A percentile compares a stretch with the other conserved stretches of the same genome.
These are phyloP conservation scores for Phthorimaea operculella DNA, from an alignment of 1,140 invertebrate species.

Conservation along the genomic window DNA sequence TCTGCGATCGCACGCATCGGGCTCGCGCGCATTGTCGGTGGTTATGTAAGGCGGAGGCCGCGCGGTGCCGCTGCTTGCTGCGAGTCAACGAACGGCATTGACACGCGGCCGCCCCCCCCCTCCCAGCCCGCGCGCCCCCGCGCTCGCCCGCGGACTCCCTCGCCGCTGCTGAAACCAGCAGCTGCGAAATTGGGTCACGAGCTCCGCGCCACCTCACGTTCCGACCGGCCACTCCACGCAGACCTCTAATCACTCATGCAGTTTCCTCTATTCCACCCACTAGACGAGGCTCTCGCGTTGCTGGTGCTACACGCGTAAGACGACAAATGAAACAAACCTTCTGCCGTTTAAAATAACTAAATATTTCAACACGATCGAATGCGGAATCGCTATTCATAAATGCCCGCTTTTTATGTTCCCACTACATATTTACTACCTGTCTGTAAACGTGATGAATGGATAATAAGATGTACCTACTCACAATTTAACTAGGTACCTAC, in stretches of 20 bases:
- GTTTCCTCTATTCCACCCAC: constrained; percentile 15
- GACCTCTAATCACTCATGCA: constrained; percentile 30
- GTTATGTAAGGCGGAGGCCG: constrained; percentile 66
- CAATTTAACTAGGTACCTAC: too few species aligned
- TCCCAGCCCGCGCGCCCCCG: constrained; percentile 19
- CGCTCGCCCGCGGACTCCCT: constrained; percentile 26
- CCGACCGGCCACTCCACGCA: constrained; percentile 34
- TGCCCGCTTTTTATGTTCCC: neutral
- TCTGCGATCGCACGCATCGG: constrained; percentile 41
- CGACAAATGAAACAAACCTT: constrained; percentile 47
- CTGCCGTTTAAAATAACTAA: constrained; percentile 39
- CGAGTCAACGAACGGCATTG: constrained; percentile 67
- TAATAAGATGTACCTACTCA: too few species aligned
- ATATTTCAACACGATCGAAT: constrained; percentile 26
- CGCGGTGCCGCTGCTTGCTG: constrained; percentile 42
- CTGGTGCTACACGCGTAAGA: constrained; percentile 34
- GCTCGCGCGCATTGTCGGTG: constrained; percentile 56
- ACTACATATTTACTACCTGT: too few species aligned
- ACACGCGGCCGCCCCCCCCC: constrained; percentile 42
- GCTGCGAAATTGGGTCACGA: constrained; percentile 65
- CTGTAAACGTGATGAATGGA: too few species aligned
- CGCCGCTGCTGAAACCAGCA: constrained; percentile 60
- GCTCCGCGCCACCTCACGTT: constrained; percentile 53
- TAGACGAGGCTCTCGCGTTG: constrained; percentile 23
- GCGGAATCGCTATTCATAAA: constrained; percentile 26